Evolutionary conservation across 2,113 vertebrate genomes (phyloP), one percentile per base, ranked within the genome.

Genomic region (Tetraodon nigroviridis): DNA sequence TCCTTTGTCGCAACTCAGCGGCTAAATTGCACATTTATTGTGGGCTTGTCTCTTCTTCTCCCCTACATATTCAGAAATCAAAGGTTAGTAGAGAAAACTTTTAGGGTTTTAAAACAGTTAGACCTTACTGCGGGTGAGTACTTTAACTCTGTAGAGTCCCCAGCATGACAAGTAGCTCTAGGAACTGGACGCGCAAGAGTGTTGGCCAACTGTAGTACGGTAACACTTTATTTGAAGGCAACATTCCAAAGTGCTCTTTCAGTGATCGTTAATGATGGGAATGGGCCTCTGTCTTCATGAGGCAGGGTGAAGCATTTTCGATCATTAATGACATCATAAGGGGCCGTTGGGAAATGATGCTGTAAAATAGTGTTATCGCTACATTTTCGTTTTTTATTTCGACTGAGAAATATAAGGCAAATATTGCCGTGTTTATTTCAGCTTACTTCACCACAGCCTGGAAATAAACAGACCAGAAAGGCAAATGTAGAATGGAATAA

Each of bases 141-240:
- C 73, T 58, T 56, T 85, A 88, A 88, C 85, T 79, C 78, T 79
- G 53, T 81, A 88, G 88, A 61, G 64, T 86, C 76, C 82, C 81
- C 82, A 89, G 91, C 90, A 91, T 91, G 90, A 82, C 64, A 41
- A 67, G 86, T 82, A 88, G 74, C 73, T 82, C 67, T 79, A 84
- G 70, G 80, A 83, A 75, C 51, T 83, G 74, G 82, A 86, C 81
- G 44, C 85, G 74, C 84, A 86, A 91, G 90, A 86, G 90, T 92
- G 91, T 90, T 90, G 88, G 80, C 86, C 87, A 85, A 71, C 71
- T 83, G 90, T 91, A 89, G 89, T 69, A 56, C 53, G 86, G 87
- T 91, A 91, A 92, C 91, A 92, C 89, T 91, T 90, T 49, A 92
- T 92, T 91, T 90, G 83, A 84, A 87, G 56, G 82, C 88, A 84